Conservation (phyloP, 2,888 invertebrate species). For the Lucinisca nassula region DNA sequence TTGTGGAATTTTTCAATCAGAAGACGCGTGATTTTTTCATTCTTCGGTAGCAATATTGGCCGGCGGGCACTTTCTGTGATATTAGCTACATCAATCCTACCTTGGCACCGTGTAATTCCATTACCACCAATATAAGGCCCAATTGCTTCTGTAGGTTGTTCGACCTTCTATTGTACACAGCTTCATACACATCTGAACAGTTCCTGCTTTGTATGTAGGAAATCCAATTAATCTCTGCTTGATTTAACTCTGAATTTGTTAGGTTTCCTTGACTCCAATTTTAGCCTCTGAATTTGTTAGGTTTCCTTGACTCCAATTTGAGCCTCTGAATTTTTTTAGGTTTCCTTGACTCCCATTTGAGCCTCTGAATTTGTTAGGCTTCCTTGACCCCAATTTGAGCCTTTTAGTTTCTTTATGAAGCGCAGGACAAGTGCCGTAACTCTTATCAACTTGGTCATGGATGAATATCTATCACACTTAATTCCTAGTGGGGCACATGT, state of each 20-base stretch:
- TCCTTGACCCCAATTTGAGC: too few species aligned
- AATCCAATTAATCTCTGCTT: not conserved
- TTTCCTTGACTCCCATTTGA: too few species aligned
- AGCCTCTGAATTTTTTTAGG: too few species aligned
- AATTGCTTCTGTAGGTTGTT: slow-evolving; percentile 20
- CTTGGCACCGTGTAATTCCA: slow-evolving; percentile 7
- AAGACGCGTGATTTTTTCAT: not conserved
- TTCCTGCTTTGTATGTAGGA: not conserved
- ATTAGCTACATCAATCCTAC: slow-evolving; percentile 13
- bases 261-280: not conserved
- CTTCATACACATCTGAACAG: slow-evolving; percentile 7
- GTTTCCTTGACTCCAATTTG: too few species aligned
- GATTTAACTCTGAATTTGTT: not conserved
- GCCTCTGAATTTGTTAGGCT: too few species aligned
- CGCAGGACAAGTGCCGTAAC: slow-evolving; percentile 17
- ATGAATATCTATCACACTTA: not conserved
- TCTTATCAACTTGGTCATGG: not conserved
- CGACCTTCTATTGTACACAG: not conserved
- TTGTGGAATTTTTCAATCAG: slow-evolving; percentile 21
- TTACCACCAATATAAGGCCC: slow-evolving; percentile 16
- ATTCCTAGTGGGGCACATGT: not conserved
- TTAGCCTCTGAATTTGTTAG: too few species aligned
- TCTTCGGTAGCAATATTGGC: slow-evolving; percentile 16
- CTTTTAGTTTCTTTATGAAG: slow-evolving; percentile 17
- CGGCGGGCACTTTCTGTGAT: slow-evolving; percentile 17